A percentile compares a stretch with the other conserved stretches of the same genome.
phyloP scores from a whole-genome alignment of 2,888 invertebrate genomes.

The Gisinianus flammeolus region DNA sequence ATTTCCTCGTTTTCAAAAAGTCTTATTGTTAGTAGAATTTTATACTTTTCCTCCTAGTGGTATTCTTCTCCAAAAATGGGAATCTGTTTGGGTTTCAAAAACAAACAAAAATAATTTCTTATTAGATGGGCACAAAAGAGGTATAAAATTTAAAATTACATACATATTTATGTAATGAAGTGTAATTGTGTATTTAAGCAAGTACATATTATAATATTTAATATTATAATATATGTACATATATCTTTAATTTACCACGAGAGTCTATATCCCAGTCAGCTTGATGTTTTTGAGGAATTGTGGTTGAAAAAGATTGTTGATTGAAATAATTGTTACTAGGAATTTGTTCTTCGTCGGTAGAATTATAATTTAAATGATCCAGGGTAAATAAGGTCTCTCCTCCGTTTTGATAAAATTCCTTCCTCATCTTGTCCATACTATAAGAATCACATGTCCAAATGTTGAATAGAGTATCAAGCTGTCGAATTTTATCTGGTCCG shows the following conservation, averaged over 20 bases:
- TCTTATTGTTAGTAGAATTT: no score
- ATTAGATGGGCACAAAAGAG: no score
- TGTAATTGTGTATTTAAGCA: no score
- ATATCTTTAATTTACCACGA: background rate
- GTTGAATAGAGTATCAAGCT: slow-evolving; percentile 36
- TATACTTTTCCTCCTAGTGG: slow-evolving; percentile 40
- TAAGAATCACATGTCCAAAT: slow-evolving; percentile 40
- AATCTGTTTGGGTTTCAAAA: slow-evolving; percentile 38
- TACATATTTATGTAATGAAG: no score
- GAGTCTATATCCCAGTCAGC: slow-evolving; percentile 1
- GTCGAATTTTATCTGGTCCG: slow-evolving; percentile 35
- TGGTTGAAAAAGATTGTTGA: background rate
- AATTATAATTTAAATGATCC: background rate
- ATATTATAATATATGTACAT: background rate
- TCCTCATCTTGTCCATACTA: background rate
- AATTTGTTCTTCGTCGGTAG: no score
- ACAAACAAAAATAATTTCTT: no score
- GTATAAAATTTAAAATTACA: background rate
- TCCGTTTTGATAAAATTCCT: background rate
- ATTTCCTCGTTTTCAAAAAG: no score
- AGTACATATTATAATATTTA: background rate
- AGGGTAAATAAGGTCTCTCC: background rate
- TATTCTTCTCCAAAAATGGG: slow-evolving; percentile 47
- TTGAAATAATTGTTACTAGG: no score
- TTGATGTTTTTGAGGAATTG: background rate